phyloP scores from a whole-genome alignment of 2,797 vertebrate species.

The Rousettus madagascariensis region DNA sequence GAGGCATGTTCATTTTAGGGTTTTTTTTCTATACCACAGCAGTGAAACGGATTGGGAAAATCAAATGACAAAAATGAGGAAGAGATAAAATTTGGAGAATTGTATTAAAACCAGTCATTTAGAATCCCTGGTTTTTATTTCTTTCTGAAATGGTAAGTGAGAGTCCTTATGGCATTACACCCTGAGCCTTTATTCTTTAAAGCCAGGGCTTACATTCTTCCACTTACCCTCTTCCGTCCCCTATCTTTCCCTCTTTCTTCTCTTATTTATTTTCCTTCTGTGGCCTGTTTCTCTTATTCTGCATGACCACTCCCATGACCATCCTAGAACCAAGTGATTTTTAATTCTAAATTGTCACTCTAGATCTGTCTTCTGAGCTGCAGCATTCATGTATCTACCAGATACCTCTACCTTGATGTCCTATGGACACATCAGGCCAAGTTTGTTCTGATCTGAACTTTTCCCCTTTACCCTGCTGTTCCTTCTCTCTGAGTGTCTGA shows the following conservation, averaged over 20 bases:
- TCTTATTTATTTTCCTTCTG: neutral
- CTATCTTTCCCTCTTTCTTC: neutral
- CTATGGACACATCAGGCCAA: neutral
- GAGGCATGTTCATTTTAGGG: neutral
- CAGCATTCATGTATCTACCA: neutral
- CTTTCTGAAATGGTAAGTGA: neutral
- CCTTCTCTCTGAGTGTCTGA: neutral
- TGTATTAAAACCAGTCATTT: neutral
- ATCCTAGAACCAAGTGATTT: neutral
- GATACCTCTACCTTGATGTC: too few relatives aligned
- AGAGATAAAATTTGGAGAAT: neutral
- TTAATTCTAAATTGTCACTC: neutral
- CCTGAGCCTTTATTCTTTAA: neutral
- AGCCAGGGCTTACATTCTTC: neutral
- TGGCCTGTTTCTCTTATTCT: neutral
- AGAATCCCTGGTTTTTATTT: neutral
- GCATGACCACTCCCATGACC: neutral
- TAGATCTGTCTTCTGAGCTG: neutral
- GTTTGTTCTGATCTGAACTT: neutral
- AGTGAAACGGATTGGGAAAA: neutral
- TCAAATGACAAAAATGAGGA: neutral
- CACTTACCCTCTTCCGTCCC: rapidly evolving
- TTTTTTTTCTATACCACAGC: neutral
- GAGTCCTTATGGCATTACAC: neutral
- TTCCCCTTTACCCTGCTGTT: neutral